Conservation (phyloP, 2,113 vertebrate genomes). For the Passer montanus region DNA sequence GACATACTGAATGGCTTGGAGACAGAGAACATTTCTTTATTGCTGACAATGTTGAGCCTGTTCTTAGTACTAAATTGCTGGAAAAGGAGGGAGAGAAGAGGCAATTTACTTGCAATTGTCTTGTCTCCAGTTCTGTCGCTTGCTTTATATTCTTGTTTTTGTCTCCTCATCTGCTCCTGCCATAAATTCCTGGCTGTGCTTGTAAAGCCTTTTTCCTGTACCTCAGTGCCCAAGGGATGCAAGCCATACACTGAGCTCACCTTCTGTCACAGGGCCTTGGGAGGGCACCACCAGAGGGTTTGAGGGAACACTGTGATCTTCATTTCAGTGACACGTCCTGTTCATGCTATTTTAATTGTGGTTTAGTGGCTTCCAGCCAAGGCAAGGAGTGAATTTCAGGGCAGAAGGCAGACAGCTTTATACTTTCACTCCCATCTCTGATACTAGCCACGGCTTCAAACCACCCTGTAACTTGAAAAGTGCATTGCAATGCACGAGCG, state of each 20-base stretch:
- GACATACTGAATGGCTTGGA: not conserved
- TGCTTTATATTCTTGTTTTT: conserved; percentile 22
- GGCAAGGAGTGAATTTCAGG: conserved; percentile 4
- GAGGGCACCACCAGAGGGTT: not conserved
- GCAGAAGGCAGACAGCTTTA: conserved; percentile 34
- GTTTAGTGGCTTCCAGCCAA: conserved; percentile 18
- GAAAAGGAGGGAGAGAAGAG: not conserved
- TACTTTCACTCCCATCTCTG: not conserved
- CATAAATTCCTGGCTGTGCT: conserved; percentile 6
- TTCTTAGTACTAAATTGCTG: not conserved
- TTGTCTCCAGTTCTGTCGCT: not conserved
- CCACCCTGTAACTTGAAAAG: not conserved
- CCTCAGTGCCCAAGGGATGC: not conserved
- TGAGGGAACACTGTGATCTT: conserved; percentile 29
- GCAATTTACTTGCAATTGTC: conserved; percentile 9
- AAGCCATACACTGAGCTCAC: not conserved
- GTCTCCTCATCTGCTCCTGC: conserved; percentile 5
- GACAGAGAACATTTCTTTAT: not conserved
- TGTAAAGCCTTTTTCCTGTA: not conserved
- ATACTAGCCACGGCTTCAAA: not conserved
- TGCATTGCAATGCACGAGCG: not conserved
- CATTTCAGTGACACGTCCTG: not conserved
- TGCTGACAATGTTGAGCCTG: not conserved
- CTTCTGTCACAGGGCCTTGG: not conserved
- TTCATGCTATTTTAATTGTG: conserved; percentile 50